Conservation (phyloP, 2,888 invertebrate genomes). For the Anodontia alba region DNA sequence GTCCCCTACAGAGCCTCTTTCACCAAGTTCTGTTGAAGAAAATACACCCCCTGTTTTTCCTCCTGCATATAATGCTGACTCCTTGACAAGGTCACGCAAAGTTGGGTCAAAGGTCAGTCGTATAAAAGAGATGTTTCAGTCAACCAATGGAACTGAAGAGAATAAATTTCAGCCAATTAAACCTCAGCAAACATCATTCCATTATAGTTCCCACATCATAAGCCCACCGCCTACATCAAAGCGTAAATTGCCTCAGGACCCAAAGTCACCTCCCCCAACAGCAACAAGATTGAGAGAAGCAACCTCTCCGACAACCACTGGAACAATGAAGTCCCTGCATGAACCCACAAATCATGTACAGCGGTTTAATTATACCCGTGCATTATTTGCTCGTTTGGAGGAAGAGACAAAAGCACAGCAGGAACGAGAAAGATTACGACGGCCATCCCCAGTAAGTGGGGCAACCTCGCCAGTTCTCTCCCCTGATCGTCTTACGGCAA, state of each 20-base stretch:
- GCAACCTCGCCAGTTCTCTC: slow-evolving; percentile 69
- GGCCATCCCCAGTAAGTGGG: slow-evolving; percentile 64
- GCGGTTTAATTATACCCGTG: slow-evolving; percentile 82
- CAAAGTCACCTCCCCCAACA: slow-evolving; percentile 16
- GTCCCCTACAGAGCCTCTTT: slow-evolving; percentile 41
- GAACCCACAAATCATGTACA: slow-evolving; percentile 82
- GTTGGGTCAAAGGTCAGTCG: slow-evolving; percentile 27
- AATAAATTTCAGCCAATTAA: slow-evolving; percentile 46
- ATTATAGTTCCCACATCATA: neutral
- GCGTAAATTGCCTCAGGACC: slow-evolving; percentile 25
- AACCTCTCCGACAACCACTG: neutral
- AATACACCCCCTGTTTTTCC: slow-evolving; percentile 47
- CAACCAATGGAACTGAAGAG: slow-evolving; percentile 35
- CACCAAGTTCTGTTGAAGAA: slow-evolving; percentile 31
- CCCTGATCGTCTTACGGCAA: slow-evolving; percentile 64
- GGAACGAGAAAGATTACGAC: slow-evolving; percentile 49
- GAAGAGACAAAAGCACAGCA: slow-evolving; percentile 71
- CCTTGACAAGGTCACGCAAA: slow-evolving; percentile 34
- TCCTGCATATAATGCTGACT: slow-evolving; percentile 43
- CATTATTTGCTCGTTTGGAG: slow-evolving; percentile 83
- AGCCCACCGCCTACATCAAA: slow-evolving; percentile 18
- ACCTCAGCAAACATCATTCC: neutral
- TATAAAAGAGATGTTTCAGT: slow-evolving; percentile 78
- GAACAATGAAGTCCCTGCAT: slow-evolving; percentile 34
- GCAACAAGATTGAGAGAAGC: neutral